Conservation (phyloP, 2,888 invertebrate species). For the Sabatieria punctata region DNA sequence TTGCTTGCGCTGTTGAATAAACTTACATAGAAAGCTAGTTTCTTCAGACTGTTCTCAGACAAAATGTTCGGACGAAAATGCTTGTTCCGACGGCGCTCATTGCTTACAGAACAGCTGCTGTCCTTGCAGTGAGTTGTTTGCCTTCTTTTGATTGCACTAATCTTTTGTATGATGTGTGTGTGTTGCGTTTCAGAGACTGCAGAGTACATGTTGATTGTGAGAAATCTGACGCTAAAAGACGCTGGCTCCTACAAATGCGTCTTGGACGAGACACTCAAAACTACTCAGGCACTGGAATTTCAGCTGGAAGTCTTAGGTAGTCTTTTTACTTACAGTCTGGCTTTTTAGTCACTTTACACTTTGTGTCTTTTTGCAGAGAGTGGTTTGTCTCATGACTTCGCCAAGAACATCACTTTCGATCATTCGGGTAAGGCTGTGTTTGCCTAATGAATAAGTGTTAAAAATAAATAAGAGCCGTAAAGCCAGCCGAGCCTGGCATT, state of each 20-base stretch:
- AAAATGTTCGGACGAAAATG: neutral
- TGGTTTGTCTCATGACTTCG: conserved; percentile 1
- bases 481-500: no score
- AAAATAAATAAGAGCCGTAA: neutral
- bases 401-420: conserved; percentile 9
- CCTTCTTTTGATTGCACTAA: no score
- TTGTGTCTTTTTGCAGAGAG: conserved; percentile 7
- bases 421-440: conserved; percentile 7
- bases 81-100: conserved; percentile 2
- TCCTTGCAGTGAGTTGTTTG: conserved; percentile 8
- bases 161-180: no score
- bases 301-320: conserved; percentile 2
- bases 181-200: conserved; percentile 4
- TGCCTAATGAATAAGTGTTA: neutral
- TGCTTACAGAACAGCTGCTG: conserved; percentile 7
- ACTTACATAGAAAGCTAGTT: no score
- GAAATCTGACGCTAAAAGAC: conserved; percentile 2
- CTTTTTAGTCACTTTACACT: no score
- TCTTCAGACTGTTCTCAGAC: no score
- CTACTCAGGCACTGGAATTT: neutral
- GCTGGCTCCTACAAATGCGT: conserved; percentile 5
- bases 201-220: conserved; percentile 7
- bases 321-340: no score
- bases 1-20: no score
- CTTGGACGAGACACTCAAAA: neutral